A percentile compares a stretch with the other conserved stretches of the same genome.
These are phyloP conservation scores for Arctopsyche grandis DNA, from an alignment of 1,140 invertebrate species.

Conservation along the genomic window DNA sequence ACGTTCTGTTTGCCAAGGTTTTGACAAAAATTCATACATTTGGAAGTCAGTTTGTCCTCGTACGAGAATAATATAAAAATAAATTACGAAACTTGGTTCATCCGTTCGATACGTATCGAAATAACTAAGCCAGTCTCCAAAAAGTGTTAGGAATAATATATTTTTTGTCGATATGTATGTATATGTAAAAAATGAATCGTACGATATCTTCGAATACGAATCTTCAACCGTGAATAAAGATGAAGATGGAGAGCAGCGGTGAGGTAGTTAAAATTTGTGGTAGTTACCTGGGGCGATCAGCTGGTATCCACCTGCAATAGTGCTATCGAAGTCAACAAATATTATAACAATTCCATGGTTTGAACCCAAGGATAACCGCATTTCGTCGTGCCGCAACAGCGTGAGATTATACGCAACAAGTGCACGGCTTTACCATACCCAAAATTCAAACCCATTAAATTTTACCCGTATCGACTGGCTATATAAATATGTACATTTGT, in stretches of 20 bases:
- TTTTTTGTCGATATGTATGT: no score
- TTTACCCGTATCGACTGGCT: no score
- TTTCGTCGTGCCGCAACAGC: slow-evolving; percentile 4
- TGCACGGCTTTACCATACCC: not conserved
- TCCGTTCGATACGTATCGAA: no score
- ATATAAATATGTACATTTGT: no score
- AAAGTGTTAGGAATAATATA: no score
- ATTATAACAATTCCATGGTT: slow-evolving; percentile 8
- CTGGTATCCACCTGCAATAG: slow-evolving; percentile 6
- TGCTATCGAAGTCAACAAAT: slow-evolving; percentile 3
- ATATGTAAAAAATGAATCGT: not conserved
- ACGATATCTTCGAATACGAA: not conserved
- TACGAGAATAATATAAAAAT: no score
- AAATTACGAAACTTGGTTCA: no score
- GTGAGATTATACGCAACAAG: slow-evolving; percentile 7
- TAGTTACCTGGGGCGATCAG: slow-evolving; percentile 1
- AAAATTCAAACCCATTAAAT: not conserved
- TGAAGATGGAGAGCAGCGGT: not conserved
- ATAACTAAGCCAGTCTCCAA: no score
- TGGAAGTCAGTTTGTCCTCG: no score
- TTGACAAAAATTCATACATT: not conserved
- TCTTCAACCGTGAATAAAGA: no score
- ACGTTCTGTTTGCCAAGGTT: slow-evolving; percentile 29
- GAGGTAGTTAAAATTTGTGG: not conserved
- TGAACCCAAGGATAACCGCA: slow-evolving; percentile 21